Evolutionary conservation across 2,797 vertebrate species (phyloP).

Genomic region (Fundulus diaphanus): DNA sequence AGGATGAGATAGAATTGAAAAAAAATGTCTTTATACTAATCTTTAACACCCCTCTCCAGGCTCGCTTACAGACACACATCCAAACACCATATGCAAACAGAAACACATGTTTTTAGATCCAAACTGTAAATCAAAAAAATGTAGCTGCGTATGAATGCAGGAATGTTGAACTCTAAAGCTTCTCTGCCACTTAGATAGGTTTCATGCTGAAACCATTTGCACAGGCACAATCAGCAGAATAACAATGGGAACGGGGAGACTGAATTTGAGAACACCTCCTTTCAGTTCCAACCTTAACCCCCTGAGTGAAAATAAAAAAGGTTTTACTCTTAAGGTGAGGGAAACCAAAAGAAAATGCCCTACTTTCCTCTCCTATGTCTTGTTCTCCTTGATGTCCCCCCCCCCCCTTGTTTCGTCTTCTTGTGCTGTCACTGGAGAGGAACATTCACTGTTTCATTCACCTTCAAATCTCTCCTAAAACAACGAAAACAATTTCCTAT

Average conservation of each 20-base stretch:
- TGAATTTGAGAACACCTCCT: not conserved
- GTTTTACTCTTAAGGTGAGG: not conserved
- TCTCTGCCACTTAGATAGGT: not conserved
- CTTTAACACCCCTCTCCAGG: not conserved
- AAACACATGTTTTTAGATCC: not conserved
- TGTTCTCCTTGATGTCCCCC: slow-evolving; percentile 45
- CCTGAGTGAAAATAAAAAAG: not conserved
- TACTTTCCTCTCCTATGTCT: not conserved
- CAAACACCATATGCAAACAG: not conserved
- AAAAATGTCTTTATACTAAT: not conserved
- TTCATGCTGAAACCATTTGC: not conserved
- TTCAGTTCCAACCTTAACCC: slow-evolving; percentile 20
- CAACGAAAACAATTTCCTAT: not conserved
- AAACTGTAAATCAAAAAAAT: not conserved
- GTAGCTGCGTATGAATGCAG: not conserved
- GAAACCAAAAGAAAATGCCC: not conserved
- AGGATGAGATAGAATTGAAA: not conserved
- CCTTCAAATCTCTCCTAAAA: not conserved
- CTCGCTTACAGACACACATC: not conserved
- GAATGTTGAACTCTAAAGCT: not conserved
- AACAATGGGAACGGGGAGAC: not conserved
- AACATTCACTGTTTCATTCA: slow-evolving; percentile 6
- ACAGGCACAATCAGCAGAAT: not conserved
- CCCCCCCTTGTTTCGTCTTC: slow-evolving; percentile 44
- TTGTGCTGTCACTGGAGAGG: slow-evolving; percentile 30